Conservation (phyloP, 2,113 vertebrate species). For the Ornithorhynchus anatinus region DNA sequence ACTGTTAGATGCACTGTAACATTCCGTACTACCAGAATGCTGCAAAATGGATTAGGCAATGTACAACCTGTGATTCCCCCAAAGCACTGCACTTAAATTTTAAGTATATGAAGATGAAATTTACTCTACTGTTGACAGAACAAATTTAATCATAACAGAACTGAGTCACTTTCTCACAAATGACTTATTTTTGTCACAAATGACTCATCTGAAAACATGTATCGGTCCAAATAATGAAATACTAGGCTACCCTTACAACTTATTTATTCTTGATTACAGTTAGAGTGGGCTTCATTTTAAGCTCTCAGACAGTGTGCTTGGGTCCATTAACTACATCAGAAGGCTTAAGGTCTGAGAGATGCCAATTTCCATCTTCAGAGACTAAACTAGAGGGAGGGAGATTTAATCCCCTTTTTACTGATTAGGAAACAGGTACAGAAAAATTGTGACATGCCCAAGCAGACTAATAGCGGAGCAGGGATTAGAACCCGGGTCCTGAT, state of each 20-base stretch:
- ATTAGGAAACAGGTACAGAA: too few species aligned
- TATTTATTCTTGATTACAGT: neutral
- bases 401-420: too few species aligned
- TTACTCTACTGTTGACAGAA: neutral
- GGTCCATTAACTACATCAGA: too few species aligned
- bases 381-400: too few species aligned
- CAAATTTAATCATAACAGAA: too few species aligned
- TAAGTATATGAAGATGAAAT: neutral
- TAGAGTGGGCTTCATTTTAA: too few species aligned
- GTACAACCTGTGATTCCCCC: neutral
- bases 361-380: too few species aligned
- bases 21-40: neutral
- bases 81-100: neutral
- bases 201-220: neutral
- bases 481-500: too few species aligned
- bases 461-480: too few species aligned
- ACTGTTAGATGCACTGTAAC: neutral
- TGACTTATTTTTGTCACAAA: neutral
- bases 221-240: neutral
- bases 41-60: neutral
- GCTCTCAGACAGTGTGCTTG: too few species aligned
- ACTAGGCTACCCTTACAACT: neutral
- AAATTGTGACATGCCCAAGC: too few species aligned
- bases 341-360: too few species aligned
- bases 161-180: neutral